phyloP scores from a whole-genome alignment of 2,797 vertebrate genomes.

The Cirrhinus molitorella region DNA sequence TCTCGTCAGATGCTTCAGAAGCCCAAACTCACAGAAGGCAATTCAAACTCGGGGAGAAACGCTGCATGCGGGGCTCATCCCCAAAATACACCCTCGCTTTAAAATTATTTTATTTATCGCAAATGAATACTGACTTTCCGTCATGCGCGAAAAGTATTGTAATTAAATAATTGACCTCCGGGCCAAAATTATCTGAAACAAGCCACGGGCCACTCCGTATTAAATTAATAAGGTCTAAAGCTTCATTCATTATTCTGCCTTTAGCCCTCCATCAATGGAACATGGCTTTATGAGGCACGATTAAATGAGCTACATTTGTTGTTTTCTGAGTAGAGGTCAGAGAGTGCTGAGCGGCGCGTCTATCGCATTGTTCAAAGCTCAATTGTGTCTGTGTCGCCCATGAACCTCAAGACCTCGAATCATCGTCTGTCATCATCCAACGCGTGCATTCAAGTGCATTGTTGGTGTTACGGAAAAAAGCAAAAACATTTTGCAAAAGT shows the following conservation, averaged over 20 bases:
- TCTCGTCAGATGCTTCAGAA: background rate
- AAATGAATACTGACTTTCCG: slow-evolving; percentile 18
- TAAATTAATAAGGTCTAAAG: slow-evolving; percentile 52
- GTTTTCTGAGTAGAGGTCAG: slow-evolving; percentile 75
- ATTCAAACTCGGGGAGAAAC: background rate
- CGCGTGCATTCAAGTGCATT: slow-evolving; percentile 16
- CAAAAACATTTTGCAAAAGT: background rate
- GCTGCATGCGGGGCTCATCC: background rate
- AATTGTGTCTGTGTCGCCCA: slow-evolving; percentile 75
- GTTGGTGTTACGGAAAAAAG: background rate
- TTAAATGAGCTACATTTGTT: slow-evolving; percentile 60
- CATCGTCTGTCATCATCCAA: slow-evolving; percentile 33
- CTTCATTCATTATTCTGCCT: slow-evolving; percentile 57
- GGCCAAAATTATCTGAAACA: slow-evolving; percentile 49
- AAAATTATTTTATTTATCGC: background rate
- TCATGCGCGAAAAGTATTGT: slow-evolving; percentile 39
- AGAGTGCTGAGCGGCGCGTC: slow-evolving; percentile 75
- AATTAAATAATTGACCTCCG: slow-evolving; percentile 60
- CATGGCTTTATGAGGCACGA: slow-evolving; percentile 54
- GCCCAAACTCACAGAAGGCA: background rate
- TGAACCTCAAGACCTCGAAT: slow-evolving; percentile 75
- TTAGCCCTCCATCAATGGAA: slow-evolving; percentile 50
- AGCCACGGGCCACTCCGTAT: slow-evolving; percentile 50
- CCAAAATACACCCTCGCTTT: background rate
- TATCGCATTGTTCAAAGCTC: slow-evolving; percentile 76